Base-by-base conservation (phyloP, 1,140 invertebrate species). In the Calycopis cecrops region DNA sequence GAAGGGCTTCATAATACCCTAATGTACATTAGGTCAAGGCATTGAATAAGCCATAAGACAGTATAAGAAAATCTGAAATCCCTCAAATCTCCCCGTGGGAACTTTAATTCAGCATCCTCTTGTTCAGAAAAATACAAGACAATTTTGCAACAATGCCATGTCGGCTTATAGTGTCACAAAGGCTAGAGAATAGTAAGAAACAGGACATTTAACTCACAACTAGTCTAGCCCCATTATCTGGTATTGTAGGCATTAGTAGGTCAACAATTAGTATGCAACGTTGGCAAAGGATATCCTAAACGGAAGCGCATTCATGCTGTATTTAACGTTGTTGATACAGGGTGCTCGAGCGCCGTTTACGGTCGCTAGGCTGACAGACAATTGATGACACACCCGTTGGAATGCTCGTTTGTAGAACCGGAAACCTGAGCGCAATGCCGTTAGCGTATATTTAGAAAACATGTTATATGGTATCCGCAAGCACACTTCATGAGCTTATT, bases 371-470 rank as follows among this genome's bases (percentile, higher is more conserved):
- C 60, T 73, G 71, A 73, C 71, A 76, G 73, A 76, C 73, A 70
- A 73, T 75, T 76, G 71, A 80, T 81, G 73, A 85, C 67, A 71
- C 66, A 63, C 65, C 64, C 55, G 55, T 47, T 57, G 77, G 79
- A 76, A 80, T 78, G 73, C 65, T 55, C 64, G 73, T 63, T 55
- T 60, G 67, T 69, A 58, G 60, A 59, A 76, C 73, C 81, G 81
- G 79, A 85, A 79, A 81, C 68, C 67, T 55, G 69, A 66, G 63
- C 76, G 67, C 67, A 64, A 70, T 80, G 79, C 79, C 78, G 79
- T 80, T 83, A 83, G 55, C 63, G 63, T 69, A 65, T 69, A 74
- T 82, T 81, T 81, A 85, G 71, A 77, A 75, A 77, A 74, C 73
- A 56, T 64, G 75, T 72, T 72, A 57, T 50, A 34, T 50, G 17